Base-by-base conservation (phyloP, 2,888 invertebrate species). In the Chaetogeoica ovagalla region DNA sequence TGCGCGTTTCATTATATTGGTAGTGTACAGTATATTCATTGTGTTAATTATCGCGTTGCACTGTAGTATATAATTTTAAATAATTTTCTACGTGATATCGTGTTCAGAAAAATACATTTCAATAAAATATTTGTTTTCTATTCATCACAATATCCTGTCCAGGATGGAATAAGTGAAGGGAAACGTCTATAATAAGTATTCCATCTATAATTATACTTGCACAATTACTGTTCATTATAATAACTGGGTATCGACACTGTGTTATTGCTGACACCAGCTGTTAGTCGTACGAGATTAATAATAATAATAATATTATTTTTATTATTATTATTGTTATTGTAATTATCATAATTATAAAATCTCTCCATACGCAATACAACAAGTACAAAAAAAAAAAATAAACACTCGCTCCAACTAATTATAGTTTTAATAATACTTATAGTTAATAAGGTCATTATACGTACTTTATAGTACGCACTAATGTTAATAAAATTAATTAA, bases 191-290 rank as follows among this genome's bases (percentile, higher is more conserved):
- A 63, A 37, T 23, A 15, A 48, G 30, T 48, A 52, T 62, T 62
- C 43, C 48, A 30, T 19, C 13, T 66, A 43, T 59, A 48, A 76
- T 68, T 76, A 43, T 43, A 59, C 30, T 59, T 68, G 43, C 59
- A 59, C n/a, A 68, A 76, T 43, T 48, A 43, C 43, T 7, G 48
- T 68, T 76, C 59, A 19, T 76, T 68, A 43, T 76, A 76, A 68
- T 59, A 30, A 73, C 30, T 43, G 11, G 11, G 11, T 6, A 9
- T 43, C 13, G n/a, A 21, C 15, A 43, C 9, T 17, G 3, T 11
- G 13, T n/a, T 30, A 4, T 9, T 65, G 43, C 21, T 19, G n/a
- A 8, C 2, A 63, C 15, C 48, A 48, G 48, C 43, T 9, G 43
- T 43, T 48, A 17, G 17, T 5, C 8, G 43, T 6, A 43, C 1